phyloP scores from a whole-genome alignment of 2,888 invertebrate genomes.

The Latheticus oryzae region DNA sequence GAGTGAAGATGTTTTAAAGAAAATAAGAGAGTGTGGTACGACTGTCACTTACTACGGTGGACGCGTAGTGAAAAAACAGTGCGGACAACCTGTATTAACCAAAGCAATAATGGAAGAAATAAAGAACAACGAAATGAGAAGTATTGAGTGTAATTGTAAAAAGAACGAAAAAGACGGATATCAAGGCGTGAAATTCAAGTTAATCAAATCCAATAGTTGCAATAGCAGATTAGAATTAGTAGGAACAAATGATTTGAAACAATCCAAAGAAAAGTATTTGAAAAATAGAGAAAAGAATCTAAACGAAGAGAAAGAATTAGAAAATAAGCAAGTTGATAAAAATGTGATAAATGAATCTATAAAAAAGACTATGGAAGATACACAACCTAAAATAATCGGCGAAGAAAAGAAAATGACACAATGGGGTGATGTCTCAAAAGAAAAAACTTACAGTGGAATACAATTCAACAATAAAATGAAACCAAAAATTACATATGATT shows the following conservation, averaged over 20 bases:
- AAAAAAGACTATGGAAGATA: slow-evolving; percentile 48
- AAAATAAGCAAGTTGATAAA: slow-evolving; percentile 45
- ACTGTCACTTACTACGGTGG: slow-evolving; percentile 91
- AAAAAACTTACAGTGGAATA: slow-evolving; percentile 48
- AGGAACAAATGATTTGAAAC: slow-evolving; percentile 68
- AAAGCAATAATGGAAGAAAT: slow-evolving; percentile 82
- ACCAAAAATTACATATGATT: slow-evolving; percentile 55
- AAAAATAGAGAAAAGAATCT: slow-evolving; percentile 45
- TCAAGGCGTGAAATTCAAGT: slow-evolving; percentile 80
- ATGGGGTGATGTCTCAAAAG: slow-evolving; percentile 57
- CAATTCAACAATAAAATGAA: slow-evolving; percentile 52
- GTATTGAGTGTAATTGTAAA: slow-evolving; percentile 57
- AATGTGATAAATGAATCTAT: slow-evolving; percentile 58
- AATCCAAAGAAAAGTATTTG: slow-evolving; percentile 69
- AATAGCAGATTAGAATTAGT: slow-evolving; percentile 85
- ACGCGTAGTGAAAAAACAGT: slow-evolving; percentile 78
- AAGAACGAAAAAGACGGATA: slow-evolving; percentile 59
- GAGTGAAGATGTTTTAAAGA: slow-evolving; percentile 83
- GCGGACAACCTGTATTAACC: slow-evolving; percentile 76
- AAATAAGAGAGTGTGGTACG: slow-evolving; percentile 90
- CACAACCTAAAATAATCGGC: slow-evolving; percentile 67
- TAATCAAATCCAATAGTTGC: slow-evolving; percentile 88
- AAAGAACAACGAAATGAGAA: slow-evolving; percentile 64
- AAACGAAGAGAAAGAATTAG: slow-evolving; percentile 39
- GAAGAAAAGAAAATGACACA: slow-evolving; percentile 64